Base-by-base conservation (phyloP, 35 echinoderm and acorn worm species). In the Heliocidaris erythrogramma region DNA sequence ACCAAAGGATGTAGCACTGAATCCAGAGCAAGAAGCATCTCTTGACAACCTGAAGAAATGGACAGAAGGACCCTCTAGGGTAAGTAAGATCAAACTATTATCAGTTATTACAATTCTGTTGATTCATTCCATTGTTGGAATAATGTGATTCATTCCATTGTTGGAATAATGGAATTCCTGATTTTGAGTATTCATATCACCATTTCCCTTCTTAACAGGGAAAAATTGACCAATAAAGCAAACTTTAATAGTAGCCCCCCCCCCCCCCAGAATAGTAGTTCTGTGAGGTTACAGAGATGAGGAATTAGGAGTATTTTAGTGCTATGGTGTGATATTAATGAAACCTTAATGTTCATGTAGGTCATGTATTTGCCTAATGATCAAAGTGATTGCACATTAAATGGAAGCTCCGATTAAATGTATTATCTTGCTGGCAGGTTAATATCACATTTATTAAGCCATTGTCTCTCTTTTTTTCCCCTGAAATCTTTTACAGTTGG, bases 61-160 rank as follows among this genome's bases (percentile, higher is more conserved):
- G 92, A 95, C 94, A 32, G 95, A 96, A 31, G 98, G 98, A 9
- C 98, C 98, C 9, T 99, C 98, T 7, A 94, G 96, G 90, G 98
- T 99, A 94, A 95, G 97, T 17, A 13, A 31, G 78, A 59, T 94
- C 18, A 94, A 48, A 48, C 29, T 30, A 90, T 96, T 21, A 17
- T 0, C 9, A 88, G 88, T 47, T 16, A 21, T 30, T 42, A 27
- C 27, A n/a, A 13, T 47, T 17, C 27, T n/a, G 27, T 50, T 78
- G 49, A n/a, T 12, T 9, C 35, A 42, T 89, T 13, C 2, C 17
- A 17, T 16, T 89, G 87, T 42, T 9, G 47, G 10, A 59, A 86
- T 30, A 30, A 35, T 11, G 16, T 85, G 17, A 6, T 13, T 89
- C 9, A n/a, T n/a, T 13, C 2, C 17, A 17, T 16, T 89, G 87